Evolutionary conservation across 1,140 invertebrate species (phyloP).

Genomic region (Diprion similis): DNA sequence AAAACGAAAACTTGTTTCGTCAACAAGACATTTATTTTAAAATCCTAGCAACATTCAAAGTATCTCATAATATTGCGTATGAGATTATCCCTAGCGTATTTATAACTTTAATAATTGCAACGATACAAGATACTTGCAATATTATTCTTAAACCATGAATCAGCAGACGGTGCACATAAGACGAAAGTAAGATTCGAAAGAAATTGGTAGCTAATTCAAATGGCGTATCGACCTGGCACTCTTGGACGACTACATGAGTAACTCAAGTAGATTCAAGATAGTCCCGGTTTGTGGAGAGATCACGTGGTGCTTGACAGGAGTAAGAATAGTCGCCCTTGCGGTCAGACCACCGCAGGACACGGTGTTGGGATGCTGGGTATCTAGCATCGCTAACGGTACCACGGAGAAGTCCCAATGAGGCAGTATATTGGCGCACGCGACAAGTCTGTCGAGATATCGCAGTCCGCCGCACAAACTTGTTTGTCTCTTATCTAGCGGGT

Average conservation of each 20-base stretch:
- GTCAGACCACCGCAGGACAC: neutral
- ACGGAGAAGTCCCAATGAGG: conserved; percentile 1
- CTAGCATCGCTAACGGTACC: neutral
- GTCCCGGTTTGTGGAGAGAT: neutral
- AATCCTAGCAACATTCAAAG: too few species aligned
- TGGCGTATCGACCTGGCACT: neutral
- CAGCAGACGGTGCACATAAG: too few species aligned
- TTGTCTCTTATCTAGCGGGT: neutral
- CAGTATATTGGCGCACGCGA: neutral
- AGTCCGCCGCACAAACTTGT: neutral
- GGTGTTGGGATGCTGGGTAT: neutral
- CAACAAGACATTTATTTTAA: too few species aligned
- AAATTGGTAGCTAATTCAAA: too few species aligned
- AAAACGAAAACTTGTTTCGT: too few species aligned
- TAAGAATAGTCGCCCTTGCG: neutral
- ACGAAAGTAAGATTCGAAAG: too few species aligned
- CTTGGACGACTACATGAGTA: neutral
- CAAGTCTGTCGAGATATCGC: conserved; percentile 3
- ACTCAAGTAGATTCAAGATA: neutral
- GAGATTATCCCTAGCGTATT: too few species aligned
- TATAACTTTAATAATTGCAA: too few species aligned
- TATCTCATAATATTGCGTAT: too few species aligned
- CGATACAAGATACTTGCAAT: too few species aligned
- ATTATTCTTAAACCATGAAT: too few species aligned
- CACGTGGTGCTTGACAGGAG: neutral